Base-by-base conservation (phyloP, 2,888 invertebrate species). In the Antheraea yamamai region DNA sequence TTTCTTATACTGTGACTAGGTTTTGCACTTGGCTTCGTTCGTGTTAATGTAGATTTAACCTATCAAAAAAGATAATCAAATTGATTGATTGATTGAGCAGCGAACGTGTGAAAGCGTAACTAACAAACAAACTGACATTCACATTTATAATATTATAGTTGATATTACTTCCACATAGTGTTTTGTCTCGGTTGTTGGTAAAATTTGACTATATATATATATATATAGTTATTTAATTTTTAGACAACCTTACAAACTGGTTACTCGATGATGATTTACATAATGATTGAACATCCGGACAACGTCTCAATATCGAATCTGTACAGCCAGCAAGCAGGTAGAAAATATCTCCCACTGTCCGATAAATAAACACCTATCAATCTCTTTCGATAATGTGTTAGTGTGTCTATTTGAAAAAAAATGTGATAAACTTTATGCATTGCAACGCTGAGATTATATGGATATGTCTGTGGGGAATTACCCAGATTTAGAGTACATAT, bases 281-380 rank as follows among this genome's bases (percentile, higher is more conserved):
- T 70, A 39, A 70, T 77, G 76, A 76, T 77, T 81, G 82, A 82
- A 81, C 82, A 86, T 82, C 81, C 81, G 87, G 84, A 30, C 66
- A 52, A 74, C 51, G n/a, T 26, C 26, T 75, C 61, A 35, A 75
- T 58, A 64, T 55, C n/a, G 64, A 73, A 64, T 55, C 75, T n/a
- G 52, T 55, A 52, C 64, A 72, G 52, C 73, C 68, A 68, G 52
- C 72, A 75, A 68, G 52, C 74, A 75, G 75, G 73, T 73, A 75
- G 55, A 16, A 72, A 39, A 20, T 58, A 26, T 70, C 64, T 58
- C 20, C 61, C 26, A 64, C 39, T 51, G 61, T 88, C 80, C 85
- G 82, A 81, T 88, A 90, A 92, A 89, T 90, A 92, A 93, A 94
- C 92, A 94, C 88, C 92, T 86, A 94, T 95, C 94, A 92, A 94